Evolutionary conservation across 2,888 invertebrate genomes (phyloP).

Genomic region (Callosobruchus maculatus): DNA sequence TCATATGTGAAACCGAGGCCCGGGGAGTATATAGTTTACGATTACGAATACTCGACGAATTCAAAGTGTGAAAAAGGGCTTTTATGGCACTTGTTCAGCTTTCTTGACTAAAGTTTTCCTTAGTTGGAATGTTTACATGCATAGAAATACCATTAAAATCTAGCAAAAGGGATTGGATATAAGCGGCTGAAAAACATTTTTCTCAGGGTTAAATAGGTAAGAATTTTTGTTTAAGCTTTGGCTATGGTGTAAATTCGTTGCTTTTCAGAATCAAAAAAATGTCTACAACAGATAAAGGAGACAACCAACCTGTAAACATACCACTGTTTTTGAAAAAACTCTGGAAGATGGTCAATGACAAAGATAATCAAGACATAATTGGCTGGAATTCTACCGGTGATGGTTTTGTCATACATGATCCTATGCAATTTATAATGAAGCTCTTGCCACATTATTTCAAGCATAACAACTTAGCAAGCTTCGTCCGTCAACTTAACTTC

Average conservation of each 20-base stretch:
- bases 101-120: not conserved
- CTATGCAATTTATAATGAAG: constrained; percentile 83
- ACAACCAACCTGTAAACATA: constrained; percentile 6
- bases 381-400: constrained; percentile 55
- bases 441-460: constrained; percentile 92
- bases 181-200: not conserved
- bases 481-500: constrained; percentile 95
- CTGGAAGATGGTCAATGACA: constrained; percentile 35
- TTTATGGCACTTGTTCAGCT: too few species aligned
- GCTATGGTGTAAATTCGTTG: not conserved
- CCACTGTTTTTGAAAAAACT: constrained; percentile 32
- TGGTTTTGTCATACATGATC: constrained; percentile 90
- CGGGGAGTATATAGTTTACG: too few species aligned
- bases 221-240: not conserved
- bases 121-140: not conserved
- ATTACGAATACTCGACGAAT: not conserved
- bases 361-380: constrained; percentile 27
- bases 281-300: not conserved
- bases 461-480: constrained; percentile 97
- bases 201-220: not conserved
- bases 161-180: not conserved
- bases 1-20: too few species aligned
- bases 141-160: too few species aligned
- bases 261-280: not conserved
- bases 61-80: not conserved